Base-by-base conservation (phyloP, 2,888 invertebrate genomes). In the Orthosia gothica region DNA sequence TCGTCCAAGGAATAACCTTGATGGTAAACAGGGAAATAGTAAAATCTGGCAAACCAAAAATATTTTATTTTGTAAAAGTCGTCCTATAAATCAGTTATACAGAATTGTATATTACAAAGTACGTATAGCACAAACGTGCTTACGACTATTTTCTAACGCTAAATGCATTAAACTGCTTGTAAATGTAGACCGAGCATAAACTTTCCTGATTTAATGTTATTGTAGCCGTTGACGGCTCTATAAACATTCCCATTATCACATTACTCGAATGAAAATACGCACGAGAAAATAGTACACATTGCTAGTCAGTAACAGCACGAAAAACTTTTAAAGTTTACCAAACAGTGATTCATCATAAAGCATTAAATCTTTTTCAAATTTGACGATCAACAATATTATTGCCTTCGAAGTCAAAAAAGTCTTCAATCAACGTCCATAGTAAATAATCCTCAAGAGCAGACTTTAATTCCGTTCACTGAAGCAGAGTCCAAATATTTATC, bases 401-500 rank as follows among this genome's bases (percentile, higher is more conserved):
- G 52, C 47, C 5, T 45, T 26, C 57, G 70, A 75, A 74, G 57
- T 73, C 47, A 67, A 84, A 82, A 74, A 75, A 77, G 67, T 69
- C 52, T 62, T 73, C 76, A 70, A 77, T 84, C 65, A 65, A 73
- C 57, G 66, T 82, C 64, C 71, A 73, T 71, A 76, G 73, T 85
- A 80, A 83, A 81, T 83, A 80, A 71, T 75, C 47, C 20, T 52
- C 54, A 66, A 79, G 49, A 69, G 55, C 59, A 66, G 75, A 81
- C 69, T 64, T 72, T 77, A 79, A 82, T 84, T 74, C 20, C 65
- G 58, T 80, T 76, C 55, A 71, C 70, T 83, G 79, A 76, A 81
- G 23, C 61, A 62, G 55, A 74, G 79, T 87, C 87, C 32, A 89
- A 90, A 90, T 88, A 91, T 91, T 90, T 90, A 86, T 84, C 57